Base-by-base conservation (phyloP, 1,140 invertebrate species). In the Atta cephalotes region DNA sequence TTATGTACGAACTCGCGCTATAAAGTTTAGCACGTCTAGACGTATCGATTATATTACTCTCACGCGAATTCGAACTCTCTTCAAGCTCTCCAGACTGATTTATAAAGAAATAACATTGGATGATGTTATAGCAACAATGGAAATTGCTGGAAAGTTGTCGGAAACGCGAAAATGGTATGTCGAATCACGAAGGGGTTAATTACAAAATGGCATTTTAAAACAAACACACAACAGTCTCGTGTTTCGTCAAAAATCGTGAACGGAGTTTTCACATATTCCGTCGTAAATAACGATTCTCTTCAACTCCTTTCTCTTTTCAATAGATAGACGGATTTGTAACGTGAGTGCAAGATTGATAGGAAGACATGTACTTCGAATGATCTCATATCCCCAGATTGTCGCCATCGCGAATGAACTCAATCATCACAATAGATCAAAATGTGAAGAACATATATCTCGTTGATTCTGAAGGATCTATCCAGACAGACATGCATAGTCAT, bases 1-100 rank as follows among this genome's bases (percentile, higher is more conserved):
- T 84, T 60, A 31, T 21, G 56, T 70, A 39, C 35, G 28, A 62
- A 77, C 39, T 84, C 71, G 58, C 25, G 28, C 14, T 62, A 49
- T 45, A 63, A 63, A 84, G 39, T 77, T 77, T 56, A 77, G 39
- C 7, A 39, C 53, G 81, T 76, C 68, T 84, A 76, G 71, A 84
- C 71, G 39, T 76, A 84, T 84, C 71, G 81, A 76, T 84, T 62
- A 63, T 58, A 71, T 71, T 70, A 66, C 25, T 79, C 49, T 81
- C 78, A 65, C 53, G n/a, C 21, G n/a, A 58, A 49, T 58, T 12
- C 63, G 39, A 45, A 4, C 35, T 45, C 39, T 39, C n/a, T 18
- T 70, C 49, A 25, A 31, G 6, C 21, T 21, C 25, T 45, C 49
- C 9, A 18, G 35, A 31, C 25, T 79, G 82, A 77, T 79, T 79